A percentile compares a stretch with the other conserved stretches of the same genome.
phyloP scores from a whole-genome alignment of 2,113 vertebrate genomes.

The Psephotus haematonotus region DNA sequence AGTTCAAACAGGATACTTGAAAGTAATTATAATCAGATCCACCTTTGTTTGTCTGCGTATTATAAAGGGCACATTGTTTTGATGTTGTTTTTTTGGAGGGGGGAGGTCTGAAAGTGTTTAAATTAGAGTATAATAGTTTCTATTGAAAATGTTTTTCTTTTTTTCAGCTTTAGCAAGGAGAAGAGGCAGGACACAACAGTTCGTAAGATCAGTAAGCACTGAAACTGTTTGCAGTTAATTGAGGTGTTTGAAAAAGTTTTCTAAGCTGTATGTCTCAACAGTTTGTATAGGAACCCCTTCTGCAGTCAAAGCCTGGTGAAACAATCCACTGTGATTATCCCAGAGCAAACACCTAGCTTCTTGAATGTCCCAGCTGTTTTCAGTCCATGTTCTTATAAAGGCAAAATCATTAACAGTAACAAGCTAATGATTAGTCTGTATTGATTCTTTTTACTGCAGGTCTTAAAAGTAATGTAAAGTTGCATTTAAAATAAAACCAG shows the following conservation, averaged over 20 bases:
- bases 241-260: background rate
- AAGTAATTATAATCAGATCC: background rate
- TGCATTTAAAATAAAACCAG: background rate
- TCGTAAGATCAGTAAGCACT: slow-evolving; percentile 60
- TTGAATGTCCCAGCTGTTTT: background rate
- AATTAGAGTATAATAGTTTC: background rate
- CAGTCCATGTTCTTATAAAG: background rate
- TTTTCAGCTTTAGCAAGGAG: slow-evolving; percentile 46
- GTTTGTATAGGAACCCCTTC: background rate
- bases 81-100: rapidly evolving
- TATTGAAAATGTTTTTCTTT: background rate
- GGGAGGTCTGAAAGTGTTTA: background rate
- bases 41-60: rapidly evolving
- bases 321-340: background rate
- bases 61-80: background rate
- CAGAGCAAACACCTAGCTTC: background rate
- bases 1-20: background rate
- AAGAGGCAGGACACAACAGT: background rate
- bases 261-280: background rate
- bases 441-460: background rate
- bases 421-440: background rate
- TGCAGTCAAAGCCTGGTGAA: background rate
- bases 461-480: background rate
- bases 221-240: background rate
- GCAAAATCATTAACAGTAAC: background rate